Conservation (phyloP, 2,888 invertebrate species). For the Himalopsyche kuldschensis region DNA sequence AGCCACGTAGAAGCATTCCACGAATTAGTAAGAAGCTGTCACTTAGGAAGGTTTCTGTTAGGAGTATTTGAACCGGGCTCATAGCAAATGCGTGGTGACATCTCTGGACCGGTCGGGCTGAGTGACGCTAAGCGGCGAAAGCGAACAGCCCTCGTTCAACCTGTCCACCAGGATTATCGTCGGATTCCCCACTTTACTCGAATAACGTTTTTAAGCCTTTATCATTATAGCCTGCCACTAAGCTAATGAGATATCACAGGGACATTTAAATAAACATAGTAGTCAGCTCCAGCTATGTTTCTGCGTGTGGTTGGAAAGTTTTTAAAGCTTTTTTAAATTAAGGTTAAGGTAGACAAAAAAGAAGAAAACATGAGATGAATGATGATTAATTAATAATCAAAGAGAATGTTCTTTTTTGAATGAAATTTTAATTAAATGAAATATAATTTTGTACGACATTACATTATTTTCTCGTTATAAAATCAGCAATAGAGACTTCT, state of each 20-base stretch:
- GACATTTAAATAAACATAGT: not conserved
- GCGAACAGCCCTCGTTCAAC: constrained; percentile 7
- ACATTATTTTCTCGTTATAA: too few species aligned
- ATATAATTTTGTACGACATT: too few species aligned
- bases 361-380: not conserved
- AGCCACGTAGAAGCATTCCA: not conserved
- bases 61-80: not conserved
- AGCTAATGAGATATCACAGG: not conserved
- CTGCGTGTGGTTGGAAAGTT: too few species aligned
- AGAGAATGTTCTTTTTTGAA: too few species aligned
- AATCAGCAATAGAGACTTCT: too few species aligned
- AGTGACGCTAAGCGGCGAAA: not conserved
- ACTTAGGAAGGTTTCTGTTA: constrained; percentile 1
- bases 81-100: not conserved
- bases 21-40: not conserved
- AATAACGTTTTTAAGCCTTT: not conserved
- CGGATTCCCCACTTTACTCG: not conserved
- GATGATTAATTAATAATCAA: too few species aligned
- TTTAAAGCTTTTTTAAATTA: too few species aligned
- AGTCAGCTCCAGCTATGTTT: too few species aligned
- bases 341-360: too few species aligned
- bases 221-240: not conserved
- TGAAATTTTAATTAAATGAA: too few species aligned
- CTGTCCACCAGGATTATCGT: constrained; percentile 16
- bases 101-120: not conserved